Conservation (phyloP, 2,113 vertebrate species). For the Nyctereutes procyonoides region DNA sequence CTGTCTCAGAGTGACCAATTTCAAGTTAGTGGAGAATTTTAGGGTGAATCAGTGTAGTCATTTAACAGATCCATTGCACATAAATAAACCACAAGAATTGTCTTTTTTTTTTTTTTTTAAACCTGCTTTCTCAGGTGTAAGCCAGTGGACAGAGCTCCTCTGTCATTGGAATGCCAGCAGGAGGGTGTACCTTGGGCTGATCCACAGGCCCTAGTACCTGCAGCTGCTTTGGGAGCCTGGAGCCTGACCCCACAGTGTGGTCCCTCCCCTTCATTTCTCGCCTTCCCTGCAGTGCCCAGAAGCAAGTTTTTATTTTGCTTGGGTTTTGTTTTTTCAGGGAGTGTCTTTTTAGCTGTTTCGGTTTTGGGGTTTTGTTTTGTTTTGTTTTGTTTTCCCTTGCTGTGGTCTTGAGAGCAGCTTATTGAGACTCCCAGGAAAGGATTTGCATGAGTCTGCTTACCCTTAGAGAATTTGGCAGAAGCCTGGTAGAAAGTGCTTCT, state of each 20-base stretch:
- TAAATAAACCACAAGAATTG: neutral
- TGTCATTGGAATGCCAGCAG: neutral
- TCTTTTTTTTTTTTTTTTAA: neutral
- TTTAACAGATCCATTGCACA: neutral
- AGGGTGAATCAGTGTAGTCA: neutral
- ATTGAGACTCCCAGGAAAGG: neutral
- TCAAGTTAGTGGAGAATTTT: neutral
- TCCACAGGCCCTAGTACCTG: fast-evolving
- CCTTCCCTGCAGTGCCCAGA: neutral
- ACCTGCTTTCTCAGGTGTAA: too few relatives aligned
- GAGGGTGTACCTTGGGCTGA: fast-evolving
- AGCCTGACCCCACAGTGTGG: neutral
- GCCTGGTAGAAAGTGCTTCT: neutral
- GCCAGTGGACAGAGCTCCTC: neutral
- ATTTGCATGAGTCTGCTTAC: neutral
- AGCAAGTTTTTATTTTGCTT: neutral
- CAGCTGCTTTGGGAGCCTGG: neutral
- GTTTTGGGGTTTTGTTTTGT: neutral
- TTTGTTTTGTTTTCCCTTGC: neutral
- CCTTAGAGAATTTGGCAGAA: neutral
- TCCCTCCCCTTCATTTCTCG: neutral
- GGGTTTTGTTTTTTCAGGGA: neutral
- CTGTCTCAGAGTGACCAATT: neutral
- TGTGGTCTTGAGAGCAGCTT: conserved; percentile 30
- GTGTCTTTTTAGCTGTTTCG: neutral